Evolutionary conservation across 35 echinoderm and acorn worm species (phyloP), one percentile per base, ranked within the genome.

Genomic region (Eucidaris tribuloides): DNA sequence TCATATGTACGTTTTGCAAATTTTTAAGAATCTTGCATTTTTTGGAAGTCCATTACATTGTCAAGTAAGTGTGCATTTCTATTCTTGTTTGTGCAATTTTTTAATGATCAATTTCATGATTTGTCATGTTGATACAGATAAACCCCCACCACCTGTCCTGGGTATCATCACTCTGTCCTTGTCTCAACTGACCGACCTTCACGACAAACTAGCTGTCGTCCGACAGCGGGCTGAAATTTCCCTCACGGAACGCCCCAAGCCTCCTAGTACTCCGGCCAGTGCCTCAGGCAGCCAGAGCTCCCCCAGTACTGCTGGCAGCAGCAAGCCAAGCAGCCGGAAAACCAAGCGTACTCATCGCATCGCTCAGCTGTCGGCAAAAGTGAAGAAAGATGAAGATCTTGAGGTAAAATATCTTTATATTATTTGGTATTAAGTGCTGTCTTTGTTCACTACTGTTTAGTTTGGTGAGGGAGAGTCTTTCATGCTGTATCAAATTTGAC

Each of bases 181-280:
- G 34, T 52, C 68, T 3, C 52, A 88, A n/a, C 57, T 96, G 65
- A 58, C 50, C 0, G 89, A 88, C 17, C 86, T 99, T 11, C 94
- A 99, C 32, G 76, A 82, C 13, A 74, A 83, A 20, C 43, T 99
- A 18, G 96, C 91, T 41, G 83, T 80, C 23, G 55, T 99, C 2
- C 76, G 91, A 32, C 96, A 99, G 37, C 89, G 88, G 25, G 96
- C 82, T 1, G 96, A 99, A 37, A 93, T 99, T 39, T 99, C 91
- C 29, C 78, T 99, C 3, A 58, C 58, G 31, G 85, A 88, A 60
- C 80, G 76, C 20, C 80, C 87, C 18, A 93, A 90, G 81, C 85
- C 93, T 30, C 77, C 79, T 2, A 88, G 85, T 56, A 79, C 77
- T 35, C 80, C 93, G 13, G 14, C 25, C 0, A 76, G 52, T 19